Conservation (phyloP, 2,797 vertebrate genomes). For the Perodicticus potto region DNA sequence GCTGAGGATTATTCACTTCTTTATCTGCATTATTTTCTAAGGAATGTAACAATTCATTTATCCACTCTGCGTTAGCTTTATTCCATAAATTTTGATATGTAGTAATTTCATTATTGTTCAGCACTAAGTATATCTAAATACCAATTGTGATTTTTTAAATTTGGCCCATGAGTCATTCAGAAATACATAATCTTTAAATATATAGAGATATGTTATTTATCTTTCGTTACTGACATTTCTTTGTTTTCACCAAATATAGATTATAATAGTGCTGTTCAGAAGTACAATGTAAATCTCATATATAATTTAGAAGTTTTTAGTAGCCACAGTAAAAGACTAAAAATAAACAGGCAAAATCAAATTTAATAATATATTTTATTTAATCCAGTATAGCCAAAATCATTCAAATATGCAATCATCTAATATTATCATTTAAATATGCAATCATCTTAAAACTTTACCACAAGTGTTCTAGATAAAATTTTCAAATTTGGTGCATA, state of each 20-base stretch:
- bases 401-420: no score
- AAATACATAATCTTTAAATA: neutral
- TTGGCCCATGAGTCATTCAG: conserved; percentile 22
- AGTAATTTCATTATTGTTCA: conserved; percentile 39
- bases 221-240: neutral
- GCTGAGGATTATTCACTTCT: conserved; percentile 11
- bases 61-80: neutral
- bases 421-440: neutral
- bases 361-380: conserved; percentile 54
- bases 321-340: neutral
- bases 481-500: neutral
- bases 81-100: neutral
- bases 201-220: neutral
- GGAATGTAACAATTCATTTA: neutral
- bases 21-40: neutral
- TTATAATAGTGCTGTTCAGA: neutral
- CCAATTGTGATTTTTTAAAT: conserved; percentile 29
- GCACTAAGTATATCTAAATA: conserved; percentile 26
- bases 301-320: neutral
- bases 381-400: neutral
- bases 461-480: neutral
- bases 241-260: neutral
- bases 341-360: conserved; percentile 42
- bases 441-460: neutral
- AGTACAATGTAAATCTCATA: neutral